Percentiles rank a stretch among this genome's conserved stretches.
These are phyloP conservation scores for Strigamia maritima DNA, from an alignment of 2,888 invertebrate species.

Conservation along the genomic window DNA sequence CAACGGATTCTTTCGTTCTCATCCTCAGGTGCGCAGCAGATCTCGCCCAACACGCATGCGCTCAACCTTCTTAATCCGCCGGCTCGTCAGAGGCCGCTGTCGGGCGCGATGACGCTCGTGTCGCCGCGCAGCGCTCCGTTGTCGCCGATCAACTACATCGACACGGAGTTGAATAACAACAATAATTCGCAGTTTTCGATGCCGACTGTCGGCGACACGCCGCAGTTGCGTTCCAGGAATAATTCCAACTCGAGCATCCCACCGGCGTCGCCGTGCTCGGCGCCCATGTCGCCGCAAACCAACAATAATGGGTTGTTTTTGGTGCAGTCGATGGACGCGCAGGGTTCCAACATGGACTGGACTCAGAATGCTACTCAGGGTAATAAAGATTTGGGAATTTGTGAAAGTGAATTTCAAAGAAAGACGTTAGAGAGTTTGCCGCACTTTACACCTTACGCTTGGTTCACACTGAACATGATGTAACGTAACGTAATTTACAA, in stretches of 20 bases:
- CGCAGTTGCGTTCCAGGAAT: slow-evolving; percentile 43
- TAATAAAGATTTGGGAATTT: no score
- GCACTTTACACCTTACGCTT: no score
- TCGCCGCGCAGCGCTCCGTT: slow-evolving; percentile 44
- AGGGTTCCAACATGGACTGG: background rate
- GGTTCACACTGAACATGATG: no score
- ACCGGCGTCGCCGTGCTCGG: slow-evolving; percentile 47
- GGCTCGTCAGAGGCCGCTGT: slow-evolving; percentile 46
- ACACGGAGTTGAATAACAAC: slow-evolving; percentile 37
- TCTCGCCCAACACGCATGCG: slow-evolving; percentile 20
- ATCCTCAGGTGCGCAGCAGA: background rate
- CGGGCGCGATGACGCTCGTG: slow-evolving; percentile 44
- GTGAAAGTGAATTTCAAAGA: no score
- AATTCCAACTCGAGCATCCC: slow-evolving; percentile 46
- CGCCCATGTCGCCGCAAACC: slow-evolving; percentile 45
- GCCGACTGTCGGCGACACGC: slow-evolving; percentile 41
- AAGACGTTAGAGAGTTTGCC: no score
- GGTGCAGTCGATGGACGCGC: background rate
- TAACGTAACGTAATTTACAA: no score
- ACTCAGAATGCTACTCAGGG: slow-evolving; percentile 10
- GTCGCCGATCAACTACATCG: slow-evolving; percentile 43
- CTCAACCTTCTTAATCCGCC: slow-evolving; percentile 40
- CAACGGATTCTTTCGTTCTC: no score
- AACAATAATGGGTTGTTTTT: background rate
- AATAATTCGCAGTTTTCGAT: slow-evolving; percentile 42